phyloP scores from a whole-genome alignment of 2,113 vertebrate genomes.

The Lampris incognitus region DNA sequence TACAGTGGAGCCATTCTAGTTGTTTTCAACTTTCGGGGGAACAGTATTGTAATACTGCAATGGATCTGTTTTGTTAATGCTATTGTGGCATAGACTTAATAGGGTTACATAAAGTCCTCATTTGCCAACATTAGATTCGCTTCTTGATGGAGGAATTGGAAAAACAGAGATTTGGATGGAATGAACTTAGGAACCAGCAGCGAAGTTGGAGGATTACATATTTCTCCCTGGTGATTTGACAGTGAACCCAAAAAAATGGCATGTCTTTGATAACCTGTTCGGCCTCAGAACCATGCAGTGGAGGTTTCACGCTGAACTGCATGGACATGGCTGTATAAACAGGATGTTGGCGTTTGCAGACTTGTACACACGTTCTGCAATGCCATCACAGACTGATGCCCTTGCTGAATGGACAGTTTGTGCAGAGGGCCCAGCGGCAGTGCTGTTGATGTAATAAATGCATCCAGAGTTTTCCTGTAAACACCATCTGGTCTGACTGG shows the following conservation, averaged over 20 bases:
- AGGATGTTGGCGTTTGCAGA: slow-evolving; percentile 38
- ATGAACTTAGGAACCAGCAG: not conserved
- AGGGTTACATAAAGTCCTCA: slow-evolving; percentile 1
- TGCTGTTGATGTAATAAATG: slow-evolving; percentile 5
- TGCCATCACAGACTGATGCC: slow-evolving; percentile 5
- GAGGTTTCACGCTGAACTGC: slow-evolving; percentile 12
- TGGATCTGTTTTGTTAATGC: not conserved
- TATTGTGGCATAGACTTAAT: not conserved
- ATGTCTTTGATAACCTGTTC: not conserved
- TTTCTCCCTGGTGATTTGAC: not conserved
- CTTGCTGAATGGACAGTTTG: slow-evolving; percentile 28
- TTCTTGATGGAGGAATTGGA: slow-evolving; percentile 7
- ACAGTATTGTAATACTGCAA: not conserved
- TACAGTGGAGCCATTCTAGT: not conserved
- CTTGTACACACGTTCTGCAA: slow-evolving; percentile 14
- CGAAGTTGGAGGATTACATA: not conserved
- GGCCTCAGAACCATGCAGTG: not conserved
- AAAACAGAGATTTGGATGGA: slow-evolving; percentile 12
- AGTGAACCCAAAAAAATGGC: not conserved
- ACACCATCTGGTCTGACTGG: not conserved
- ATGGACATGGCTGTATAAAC: slow-evolving; percentile 47
- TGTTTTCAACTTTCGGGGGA: not conserved
- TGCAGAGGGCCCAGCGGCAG: not conserved
- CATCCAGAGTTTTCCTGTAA: slow-evolving; percentile 3
- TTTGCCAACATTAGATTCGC: not conserved